Evolutionary conservation across 92 coral and sea anemone species (phyloP), one percentile per base, ranked within the genome.

Genomic region (Zoanthus gigantus): DNA sequence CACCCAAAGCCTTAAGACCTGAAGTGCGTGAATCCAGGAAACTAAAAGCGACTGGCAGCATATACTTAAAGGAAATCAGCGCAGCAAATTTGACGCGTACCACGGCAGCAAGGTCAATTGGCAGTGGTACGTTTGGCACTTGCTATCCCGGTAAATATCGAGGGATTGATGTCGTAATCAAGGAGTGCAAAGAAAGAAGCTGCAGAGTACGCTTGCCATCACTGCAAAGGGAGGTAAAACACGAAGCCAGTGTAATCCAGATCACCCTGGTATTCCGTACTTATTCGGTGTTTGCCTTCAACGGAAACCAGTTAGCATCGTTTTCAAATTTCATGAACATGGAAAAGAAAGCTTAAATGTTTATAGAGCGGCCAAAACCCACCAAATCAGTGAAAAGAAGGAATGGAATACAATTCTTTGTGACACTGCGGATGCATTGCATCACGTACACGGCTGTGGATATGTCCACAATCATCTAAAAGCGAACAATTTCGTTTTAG

Each of bases 281-380:
- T 63, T 88, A 23, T 91, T 91, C 73, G 91, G 94, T 29, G 69
- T 65, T 65, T 65, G 30, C 71, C 28, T 65, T 65, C 71, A 65
- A 65, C 30, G 18, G 3, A 65, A 52, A 31, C 94, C 84, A 7
- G 87, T 89, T 8, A 67, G 85, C 72, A 5, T 89, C 46, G 89
- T 89, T 14, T 78, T 89, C 1, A 76, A 85, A 23, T 92, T 86
- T 28, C 92, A 92, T 76, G 92, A 90, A 12, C 83, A 89, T 50
- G 83, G 85, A n/a, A 30, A 77, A 16, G 71, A 31, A 5, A 87
- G 76, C 47, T 77, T 81, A 13, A 89, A 88, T 13, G 74, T 89
- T 16, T 92, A 69, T 78, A 86, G 82, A 71, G 94, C 87, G 42
- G 78, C 89, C 2, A 76, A 89, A 86, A 16, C 17, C 4, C 67